Percentiles rank a stretch among this genome's conserved stretches.
phyloP scores from a whole-genome alignment of 2,113 vertebrate species.

The Podocnemis expansa region DNA sequence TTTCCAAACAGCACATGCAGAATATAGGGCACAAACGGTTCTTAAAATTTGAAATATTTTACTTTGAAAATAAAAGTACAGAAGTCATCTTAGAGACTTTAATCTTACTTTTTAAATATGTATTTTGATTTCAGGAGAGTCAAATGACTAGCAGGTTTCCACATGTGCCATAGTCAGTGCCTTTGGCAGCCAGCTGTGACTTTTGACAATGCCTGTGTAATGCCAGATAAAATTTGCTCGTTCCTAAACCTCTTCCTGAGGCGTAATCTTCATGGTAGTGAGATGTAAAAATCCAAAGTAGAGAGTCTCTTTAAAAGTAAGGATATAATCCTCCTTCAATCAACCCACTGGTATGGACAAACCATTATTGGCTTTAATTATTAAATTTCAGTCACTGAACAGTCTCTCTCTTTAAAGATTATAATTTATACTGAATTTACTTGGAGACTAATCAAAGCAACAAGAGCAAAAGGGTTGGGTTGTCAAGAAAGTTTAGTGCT shows the following conservation, averaged over 20 bases:
- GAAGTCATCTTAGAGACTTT: neutral
- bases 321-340: neutral
- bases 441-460: neutral
- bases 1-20: neutral
- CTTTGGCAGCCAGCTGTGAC: neutral
- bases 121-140: neutral
- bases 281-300: neutral
- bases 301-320: neutral
- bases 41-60: neutral
- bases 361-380: neutral
- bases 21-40: neutral
- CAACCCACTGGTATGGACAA: neutral
- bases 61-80: neutral
- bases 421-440: neutral
- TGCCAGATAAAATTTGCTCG: neutral
- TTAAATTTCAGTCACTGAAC: neutral
- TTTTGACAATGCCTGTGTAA: neutral
- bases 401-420: neutral
- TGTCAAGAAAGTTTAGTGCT: neutral
- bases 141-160: neutral
- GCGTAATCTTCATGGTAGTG: neutral
- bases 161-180: neutral
- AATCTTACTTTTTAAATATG: neutral
- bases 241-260: neutral
- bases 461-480: neutral